These are phyloP conservation scores for Ataeniobius toweri DNA, from an alignment of 2,797 vertebrate species.

Conservation along the genomic window DNA sequence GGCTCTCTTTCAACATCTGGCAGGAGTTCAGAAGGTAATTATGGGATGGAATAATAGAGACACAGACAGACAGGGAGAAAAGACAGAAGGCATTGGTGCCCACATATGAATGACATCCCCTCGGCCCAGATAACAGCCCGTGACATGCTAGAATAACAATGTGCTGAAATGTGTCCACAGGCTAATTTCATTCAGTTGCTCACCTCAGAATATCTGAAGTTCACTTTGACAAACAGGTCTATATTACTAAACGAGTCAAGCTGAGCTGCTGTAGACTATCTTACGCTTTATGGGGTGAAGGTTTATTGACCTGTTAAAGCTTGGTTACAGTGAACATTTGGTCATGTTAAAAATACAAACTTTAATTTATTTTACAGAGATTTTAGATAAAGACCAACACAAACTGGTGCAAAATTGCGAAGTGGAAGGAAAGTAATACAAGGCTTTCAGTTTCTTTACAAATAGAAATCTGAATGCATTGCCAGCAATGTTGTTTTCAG, in stretches of 20 bases:
- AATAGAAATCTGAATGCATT: no score
- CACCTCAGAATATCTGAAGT: conserved; percentile 23
- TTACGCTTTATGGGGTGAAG: background rate
- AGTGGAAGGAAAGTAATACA: no score
- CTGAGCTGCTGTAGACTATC: background rate
- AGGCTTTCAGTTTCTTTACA: background rate
- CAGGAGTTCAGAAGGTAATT: conserved; percentile 75
- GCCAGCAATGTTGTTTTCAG: no score
- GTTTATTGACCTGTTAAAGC: background rate
- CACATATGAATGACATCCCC: conserved; percentile 59
- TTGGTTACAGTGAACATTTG: background rate
- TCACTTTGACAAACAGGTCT: background rate
- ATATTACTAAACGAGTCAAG: background rate
- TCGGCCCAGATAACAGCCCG: conserved; percentile 56
- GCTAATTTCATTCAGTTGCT: conserved; percentile 36
- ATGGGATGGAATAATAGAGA: conserved; percentile 69
- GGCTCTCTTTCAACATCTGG: conserved; percentile 73
- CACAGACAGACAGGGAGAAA: conserved; percentile 31
- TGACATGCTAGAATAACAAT: conserved; percentile 68
- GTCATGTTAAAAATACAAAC: background rate
- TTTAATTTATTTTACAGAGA: background rate
- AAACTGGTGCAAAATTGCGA: background rate
- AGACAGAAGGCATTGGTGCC: conserved; percentile 50
- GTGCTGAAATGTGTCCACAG: conserved; percentile 58
- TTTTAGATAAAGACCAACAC: background rate